Evolutionary conservation across 1,140 invertebrate genomes (phyloP).

Genomic region (Penaeus chinensis): DNA sequence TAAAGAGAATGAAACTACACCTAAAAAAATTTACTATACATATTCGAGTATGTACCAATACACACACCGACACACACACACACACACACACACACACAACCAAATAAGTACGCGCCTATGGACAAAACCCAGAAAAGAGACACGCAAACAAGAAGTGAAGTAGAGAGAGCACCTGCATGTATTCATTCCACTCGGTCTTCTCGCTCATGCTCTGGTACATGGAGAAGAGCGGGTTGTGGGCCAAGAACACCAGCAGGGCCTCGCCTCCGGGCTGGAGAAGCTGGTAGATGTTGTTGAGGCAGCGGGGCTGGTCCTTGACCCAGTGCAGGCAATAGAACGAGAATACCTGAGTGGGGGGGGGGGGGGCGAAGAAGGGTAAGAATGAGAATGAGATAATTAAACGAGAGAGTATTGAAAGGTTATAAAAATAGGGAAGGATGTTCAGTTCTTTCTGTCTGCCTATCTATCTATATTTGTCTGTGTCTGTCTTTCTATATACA

Average conservation of each 20-base stretch:
- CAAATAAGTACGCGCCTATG: conserved; percentile 11
- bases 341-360: conserved; percentile 75
- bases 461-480: too few relatives aligned
- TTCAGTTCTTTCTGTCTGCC: too few relatives aligned
- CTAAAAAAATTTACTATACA: too few relatives aligned
- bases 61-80: too few relatives aligned
- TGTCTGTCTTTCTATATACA: too few relatives aligned
- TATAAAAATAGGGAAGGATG: too few relatives aligned
- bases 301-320: conserved; percentile 78
- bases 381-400: background rate
- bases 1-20: too few relatives aligned
- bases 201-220: conserved; percentile 75
- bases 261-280: conserved; percentile 77
- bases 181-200: conserved; percentile 74
- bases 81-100: background rate
- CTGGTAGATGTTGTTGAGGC: conserved; percentile 76
- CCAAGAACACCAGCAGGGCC: conserved; percentile 78
- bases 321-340: conserved; percentile 88
- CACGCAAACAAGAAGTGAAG: background rate
- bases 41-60: too few relatives aligned
- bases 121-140: background rate
- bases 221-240: conserved; percentile 78
- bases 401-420: too few relatives aligned
- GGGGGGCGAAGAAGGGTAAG: background rate
- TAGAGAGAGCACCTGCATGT: conserved; percentile 73